phyloP scores from a whole-genome alignment of 2,888 invertebrate genomes.

The Chironomus riparius region DNA sequence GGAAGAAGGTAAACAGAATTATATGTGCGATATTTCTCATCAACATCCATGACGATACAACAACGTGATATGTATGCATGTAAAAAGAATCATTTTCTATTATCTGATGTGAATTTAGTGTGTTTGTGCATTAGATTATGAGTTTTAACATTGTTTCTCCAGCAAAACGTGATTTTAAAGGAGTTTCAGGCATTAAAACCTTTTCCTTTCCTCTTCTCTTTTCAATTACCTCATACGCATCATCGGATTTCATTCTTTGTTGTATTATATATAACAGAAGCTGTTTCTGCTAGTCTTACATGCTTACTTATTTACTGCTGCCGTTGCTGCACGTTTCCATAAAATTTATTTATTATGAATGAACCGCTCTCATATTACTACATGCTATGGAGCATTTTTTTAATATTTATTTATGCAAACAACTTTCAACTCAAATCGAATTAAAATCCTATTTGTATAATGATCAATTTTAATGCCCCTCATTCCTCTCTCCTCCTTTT shows the following conservation, averaged over 20 bases:
- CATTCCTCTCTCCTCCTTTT: neutral
- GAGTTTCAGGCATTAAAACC: slow-evolving; percentile 11
- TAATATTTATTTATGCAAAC: neutral
- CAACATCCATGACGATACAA: neutral
- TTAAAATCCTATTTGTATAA: slow-evolving; percentile 27
- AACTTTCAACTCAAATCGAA: slow-evolving; percentile 19
- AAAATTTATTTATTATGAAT: neutral
- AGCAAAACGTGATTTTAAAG: slow-evolving; percentile 13
- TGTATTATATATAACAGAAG: neutral
- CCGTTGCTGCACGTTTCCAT: neutral
- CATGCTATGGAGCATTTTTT: neutral
- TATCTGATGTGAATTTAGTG: neutral
- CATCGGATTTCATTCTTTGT: neutral
- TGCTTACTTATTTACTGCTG: neutral
- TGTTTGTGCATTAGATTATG: slow-evolving; percentile 20
- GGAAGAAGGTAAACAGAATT: neutral
- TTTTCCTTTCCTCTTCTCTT: neutral
- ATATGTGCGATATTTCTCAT: neutral
- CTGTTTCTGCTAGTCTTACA: neutral
- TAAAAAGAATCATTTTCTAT: neutral
- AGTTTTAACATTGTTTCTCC: neutral
- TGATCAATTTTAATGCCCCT: slow-evolving; percentile 10
- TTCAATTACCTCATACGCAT: slow-evolving; percentile 8
- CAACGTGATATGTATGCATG: neutral
- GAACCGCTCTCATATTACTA: too few species aligned